Conservation (phyloP, 1,140 invertebrate genomes). For the Coptotermes formosanus region DNA sequence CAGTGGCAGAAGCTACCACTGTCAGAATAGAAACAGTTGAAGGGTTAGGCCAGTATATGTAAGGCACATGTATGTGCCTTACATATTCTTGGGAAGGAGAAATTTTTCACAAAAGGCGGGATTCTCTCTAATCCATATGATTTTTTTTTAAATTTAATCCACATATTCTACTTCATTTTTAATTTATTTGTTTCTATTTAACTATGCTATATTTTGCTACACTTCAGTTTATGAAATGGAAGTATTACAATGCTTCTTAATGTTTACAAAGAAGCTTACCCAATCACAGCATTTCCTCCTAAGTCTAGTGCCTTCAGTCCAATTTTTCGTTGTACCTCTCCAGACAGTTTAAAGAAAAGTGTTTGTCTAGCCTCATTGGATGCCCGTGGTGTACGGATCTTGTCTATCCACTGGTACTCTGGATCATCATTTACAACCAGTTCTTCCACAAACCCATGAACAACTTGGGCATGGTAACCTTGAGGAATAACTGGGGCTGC, state of each 20-base stretch:
- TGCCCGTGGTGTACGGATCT: slow-evolving; percentile 92
- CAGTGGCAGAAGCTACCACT: no score
- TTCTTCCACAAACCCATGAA: slow-evolving; percentile 96
- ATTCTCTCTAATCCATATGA: no score
- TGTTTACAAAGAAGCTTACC: slow-evolving; percentile 47
- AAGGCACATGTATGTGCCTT: no score
- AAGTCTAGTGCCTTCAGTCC: slow-evolving; percentile 92
- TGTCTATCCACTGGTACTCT: slow-evolving; percentile 99
- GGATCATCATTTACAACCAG: slow-evolving; percentile 97
- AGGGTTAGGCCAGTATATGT: no score
- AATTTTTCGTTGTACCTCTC: slow-evolving; percentile 90
- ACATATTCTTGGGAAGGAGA: no score
- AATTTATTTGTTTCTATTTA: background rate
- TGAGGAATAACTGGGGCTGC: slow-evolving; percentile 66
- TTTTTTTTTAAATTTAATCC: no score
- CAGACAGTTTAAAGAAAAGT: slow-evolving; percentile 92
- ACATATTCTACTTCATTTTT: background rate
- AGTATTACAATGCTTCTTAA: no score
- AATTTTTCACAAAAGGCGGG: no score
- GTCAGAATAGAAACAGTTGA: no score
- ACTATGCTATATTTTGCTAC: background rate
- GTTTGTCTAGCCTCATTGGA: slow-evolving; percentile 96
- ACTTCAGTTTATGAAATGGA: background rate
- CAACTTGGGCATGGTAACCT: slow-evolving; percentile 80
- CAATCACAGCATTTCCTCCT: slow-evolving; percentile 93